These are phyloP conservation scores for Entelurus aequoreus DNA, from an alignment of 2,113 vertebrate species.

Conservation along the genomic window DNA sequence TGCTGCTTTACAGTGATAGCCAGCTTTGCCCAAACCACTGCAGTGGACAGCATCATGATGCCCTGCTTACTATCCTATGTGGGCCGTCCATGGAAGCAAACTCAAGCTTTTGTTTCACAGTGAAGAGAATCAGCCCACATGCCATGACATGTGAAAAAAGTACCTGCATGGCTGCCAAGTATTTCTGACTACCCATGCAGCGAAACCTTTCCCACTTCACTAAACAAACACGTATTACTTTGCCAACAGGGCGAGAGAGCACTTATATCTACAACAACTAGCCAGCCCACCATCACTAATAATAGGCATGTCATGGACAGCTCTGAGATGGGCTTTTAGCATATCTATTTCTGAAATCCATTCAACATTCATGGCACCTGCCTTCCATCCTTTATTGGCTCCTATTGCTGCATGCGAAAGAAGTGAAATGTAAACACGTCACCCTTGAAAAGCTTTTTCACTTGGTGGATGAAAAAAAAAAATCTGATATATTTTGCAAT, in stretches of 20 bases:
- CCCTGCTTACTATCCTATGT: constrained; percentile 23
- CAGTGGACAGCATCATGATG: constrained; percentile 1
- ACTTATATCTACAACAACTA: constrained; percentile 32
- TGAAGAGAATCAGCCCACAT: constrained; percentile 43
- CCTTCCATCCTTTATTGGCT: constrained; percentile 51
- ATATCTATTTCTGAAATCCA: constrained; percentile 69
- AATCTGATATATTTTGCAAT: constrained; percentile 12
- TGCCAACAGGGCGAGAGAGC: constrained; percentile 41
- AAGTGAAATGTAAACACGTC: constrained; percentile 11
- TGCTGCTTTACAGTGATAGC: constrained; percentile 14
- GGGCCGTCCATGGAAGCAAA: constrained; percentile 15
- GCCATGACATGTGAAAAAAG: constrained; percentile 43
- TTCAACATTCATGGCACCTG: constrained; percentile 68
- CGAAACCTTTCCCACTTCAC: constrained; percentile 44
- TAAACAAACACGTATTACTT: constrained; percentile 42
- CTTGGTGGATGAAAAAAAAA: constrained; percentile 22
- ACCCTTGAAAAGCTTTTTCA: constrained; percentile 33
- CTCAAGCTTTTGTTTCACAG: constrained; percentile 4
- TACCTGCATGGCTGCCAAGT: constrained; percentile 20
- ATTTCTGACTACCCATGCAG: constrained; percentile 21
- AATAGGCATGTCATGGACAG: constrained; percentile 53
- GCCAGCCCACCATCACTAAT: constrained; percentile 45
- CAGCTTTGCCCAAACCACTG: constrained; percentile 12
- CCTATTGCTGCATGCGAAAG: constrained; percentile 14
- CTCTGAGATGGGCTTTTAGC: constrained; percentile 63